Evolutionary conservation across 2,113 vertebrate genomes (phyloP).

Genomic region (Felis chaus): DNA sequence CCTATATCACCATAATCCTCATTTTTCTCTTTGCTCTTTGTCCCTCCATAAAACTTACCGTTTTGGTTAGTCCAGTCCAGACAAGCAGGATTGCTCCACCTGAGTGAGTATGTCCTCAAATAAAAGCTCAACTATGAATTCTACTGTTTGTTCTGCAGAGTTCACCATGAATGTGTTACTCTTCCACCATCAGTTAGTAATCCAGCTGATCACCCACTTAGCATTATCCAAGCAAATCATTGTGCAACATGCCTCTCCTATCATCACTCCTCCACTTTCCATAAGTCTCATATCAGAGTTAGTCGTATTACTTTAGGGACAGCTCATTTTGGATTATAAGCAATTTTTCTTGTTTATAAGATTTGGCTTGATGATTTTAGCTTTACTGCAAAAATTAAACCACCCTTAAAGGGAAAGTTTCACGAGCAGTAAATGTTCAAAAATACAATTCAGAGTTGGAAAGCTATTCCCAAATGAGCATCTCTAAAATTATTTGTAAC

Average conservation of each 20-base stretch:
- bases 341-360: neutral
- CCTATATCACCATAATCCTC: neutral
- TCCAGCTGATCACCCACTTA: neutral
- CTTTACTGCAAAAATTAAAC: neutral
- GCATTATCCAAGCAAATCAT: neutral
- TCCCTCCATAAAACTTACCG: neutral
- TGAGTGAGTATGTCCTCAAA: neutral
- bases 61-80: neutral
- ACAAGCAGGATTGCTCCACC: neutral
- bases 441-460: neutral
- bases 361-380: neutral
- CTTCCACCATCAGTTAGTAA: neutral
- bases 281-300: neutral
- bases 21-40: neutral
- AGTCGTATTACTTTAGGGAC: neutral
- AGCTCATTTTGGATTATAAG: neutral
- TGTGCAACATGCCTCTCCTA: neutral
- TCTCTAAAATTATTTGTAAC: slow-evolving; percentile 28
- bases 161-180: neutral
- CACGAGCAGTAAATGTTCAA: neutral
- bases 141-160: neutral
- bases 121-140: neutral
- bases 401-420: neutral
- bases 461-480: neutral
- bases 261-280: neutral